Evolutionary conservation across 2,113 vertebrate genomes (phyloP), one percentile per base, ranked within the genome.

Genomic region (Xenopus laevis): DNA sequence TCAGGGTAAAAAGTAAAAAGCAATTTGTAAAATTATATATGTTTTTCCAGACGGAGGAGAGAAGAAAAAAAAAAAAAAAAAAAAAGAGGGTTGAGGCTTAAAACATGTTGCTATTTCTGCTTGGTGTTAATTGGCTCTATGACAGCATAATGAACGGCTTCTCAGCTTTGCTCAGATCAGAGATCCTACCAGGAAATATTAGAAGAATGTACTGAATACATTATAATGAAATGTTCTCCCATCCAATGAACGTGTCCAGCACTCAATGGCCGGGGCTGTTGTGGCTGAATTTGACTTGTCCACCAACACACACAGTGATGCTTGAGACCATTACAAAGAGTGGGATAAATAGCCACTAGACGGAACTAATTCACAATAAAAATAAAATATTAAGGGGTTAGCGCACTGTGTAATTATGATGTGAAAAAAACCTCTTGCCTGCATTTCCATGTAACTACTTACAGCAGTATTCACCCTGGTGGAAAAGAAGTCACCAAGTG

Each of bases 21-120:
- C 74, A 77, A 77, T 77, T 77, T 77, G 74, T 77, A 77, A 77
- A 77, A 77, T 77, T 77, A 77, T 75, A 75, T 75, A 75, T 77
- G 74, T 77, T 70, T 40, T 77, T 70, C 66, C 50, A 70, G 66
- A 77, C 74, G 23, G 66, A 70, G 66, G 23, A 27, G 53, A 7
- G 62, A 75, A 40, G 33, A 40, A 5, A 40, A 40, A 40, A 40
- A 40, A 40, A 40, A 40, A 40, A 40, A 40, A 50, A 50, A 50
- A 13, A 4, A 50, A 70, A 64, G 67, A 69, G 62, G 74, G 74
- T 46, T 77, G 66, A 64, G 74, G 74, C 65, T 70, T 77, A 70
- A 77, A 69, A 62, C 66, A 68, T 70, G 74, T 64, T 63, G 67
- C 74, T 77, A 77, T 77, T 77, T 77, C 67, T 77, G 74, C 67